phyloP scores from a whole-genome alignment of 2,888 invertebrate species.

The Ormia ochracea region DNA sequence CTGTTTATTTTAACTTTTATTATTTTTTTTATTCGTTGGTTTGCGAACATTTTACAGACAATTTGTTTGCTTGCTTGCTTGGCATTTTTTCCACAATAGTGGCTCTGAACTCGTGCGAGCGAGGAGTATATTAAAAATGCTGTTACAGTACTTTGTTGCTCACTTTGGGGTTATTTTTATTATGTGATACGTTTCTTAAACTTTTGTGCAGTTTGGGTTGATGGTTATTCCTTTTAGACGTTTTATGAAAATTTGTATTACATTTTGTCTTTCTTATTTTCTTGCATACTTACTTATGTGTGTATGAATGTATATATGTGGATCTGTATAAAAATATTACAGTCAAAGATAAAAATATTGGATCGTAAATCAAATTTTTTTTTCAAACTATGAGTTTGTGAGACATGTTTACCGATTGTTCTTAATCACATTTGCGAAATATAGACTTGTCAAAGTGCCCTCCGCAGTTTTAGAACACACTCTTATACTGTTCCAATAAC shows the following conservation, averaged over 20 bases:
- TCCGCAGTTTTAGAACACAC: too few species aligned
- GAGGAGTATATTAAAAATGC: conserved; percentile 47
- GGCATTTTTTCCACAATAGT: conserved; percentile 51
- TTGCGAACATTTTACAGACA: conserved; percentile 61
- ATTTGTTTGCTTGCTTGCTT: conserved; percentile 63
- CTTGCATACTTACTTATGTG: conserved; percentile 24
- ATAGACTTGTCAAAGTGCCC: too few species aligned
- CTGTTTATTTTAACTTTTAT: conserved; percentile 20
- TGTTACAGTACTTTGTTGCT: conserved; percentile 57
- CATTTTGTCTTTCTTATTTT: conserved; percentile 17
- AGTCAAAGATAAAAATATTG: conserved; percentile 14
- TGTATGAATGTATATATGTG: too few species aligned
- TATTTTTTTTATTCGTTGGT: conserved; percentile 14
- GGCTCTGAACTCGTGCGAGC: conserved; percentile 21
- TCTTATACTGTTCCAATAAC: too few species aligned
- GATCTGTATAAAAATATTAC: conserved; percentile 24
- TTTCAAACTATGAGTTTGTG: too few species aligned
- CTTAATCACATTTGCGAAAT: too few species aligned
- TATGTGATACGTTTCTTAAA: conserved; percentile 24
- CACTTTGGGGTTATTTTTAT: conserved; percentile 47
- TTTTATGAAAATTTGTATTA: conserved; percentile 36
- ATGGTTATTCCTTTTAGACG: conserved; percentile 36
- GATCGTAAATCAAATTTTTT: too few species aligned
- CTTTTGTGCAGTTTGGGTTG: conserved; percentile 28
- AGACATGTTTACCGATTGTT: too few species aligned